Evolutionary conservation across 2,888 invertebrate species (phyloP), one percentile per base, ranked within the genome.

Genomic region (Caenorhabditis uteleia): DNA sequence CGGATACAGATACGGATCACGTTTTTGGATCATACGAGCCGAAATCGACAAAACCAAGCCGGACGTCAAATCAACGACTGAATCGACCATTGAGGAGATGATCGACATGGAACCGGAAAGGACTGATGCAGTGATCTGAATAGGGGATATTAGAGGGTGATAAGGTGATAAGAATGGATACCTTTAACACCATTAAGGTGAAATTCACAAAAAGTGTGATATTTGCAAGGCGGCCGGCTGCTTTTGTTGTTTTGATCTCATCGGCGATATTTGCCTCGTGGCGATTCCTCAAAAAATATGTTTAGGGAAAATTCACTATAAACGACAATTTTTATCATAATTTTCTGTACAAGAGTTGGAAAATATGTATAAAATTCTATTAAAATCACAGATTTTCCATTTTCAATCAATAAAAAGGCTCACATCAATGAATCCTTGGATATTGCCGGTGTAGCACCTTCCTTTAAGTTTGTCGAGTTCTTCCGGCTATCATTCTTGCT

Each of bases 91-190:
- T 38, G 85, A 84, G 12, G 85, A 85, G 43, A 87, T 83, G 57
- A 86, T 84, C 3, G 86, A 82, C 39, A 86, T 82, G 3, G 86
- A 86, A 5, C 85, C 85, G 14, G 86, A 85, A 40, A 86, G 39
- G 3, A 74, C 80, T 2, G 85, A 83, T 4, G 86, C 86, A 3
- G 83, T 79, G 68, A 62, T 60, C 71, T 86, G 86, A 12, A 80
- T 83, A 4, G n/a, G n/a, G n/a, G n/a, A n/a, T n/a, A n/a, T n/a
- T n/a, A n/a, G n/a, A n/a, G n/a, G n/a, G n/a, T 1, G 2, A 14
- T 20, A 12, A 44, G 5, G 80, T 6, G 84, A 84, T n/a, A 79
- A 80, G 8, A 74, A n/a, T n/a, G n/a, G n/a, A n/a, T 69, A 60
- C 66, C 71, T 86, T 86, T 12, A 79, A 83, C 3, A 84, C 45